These are phyloP conservation scores for Crossoptilon crossoptilon DNA, from an alignment of 2,797 vertebrate species.

Conservation along the genomic window DNA sequence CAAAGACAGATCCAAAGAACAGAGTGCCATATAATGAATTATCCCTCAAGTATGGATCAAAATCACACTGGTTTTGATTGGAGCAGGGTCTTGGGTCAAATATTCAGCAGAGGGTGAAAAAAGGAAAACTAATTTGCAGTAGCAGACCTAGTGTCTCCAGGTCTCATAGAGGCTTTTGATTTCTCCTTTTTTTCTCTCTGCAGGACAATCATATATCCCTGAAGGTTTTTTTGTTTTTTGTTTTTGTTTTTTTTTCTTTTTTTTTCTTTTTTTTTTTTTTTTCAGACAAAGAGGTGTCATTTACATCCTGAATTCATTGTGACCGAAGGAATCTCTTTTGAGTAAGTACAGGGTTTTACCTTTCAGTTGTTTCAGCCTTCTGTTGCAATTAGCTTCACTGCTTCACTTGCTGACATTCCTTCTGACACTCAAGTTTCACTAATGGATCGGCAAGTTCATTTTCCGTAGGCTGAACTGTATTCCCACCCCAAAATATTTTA, in stretches of 20 bases:
- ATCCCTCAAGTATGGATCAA: background rate
- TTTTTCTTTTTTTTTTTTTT: background rate
- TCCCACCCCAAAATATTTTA: background rate
- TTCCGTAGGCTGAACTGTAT: background rate
- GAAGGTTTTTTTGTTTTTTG: background rate
- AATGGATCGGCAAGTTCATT: constrained; percentile 30
- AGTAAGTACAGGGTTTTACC: constrained; percentile 63
- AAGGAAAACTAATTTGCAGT: background rate
- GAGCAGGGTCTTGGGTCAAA: background rate
- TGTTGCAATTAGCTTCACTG: constrained; percentile 46
- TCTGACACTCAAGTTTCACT: constrained; percentile 18
- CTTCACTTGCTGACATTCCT: constrained; percentile 12
- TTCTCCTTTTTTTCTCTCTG: background rate
- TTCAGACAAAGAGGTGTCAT: constrained; percentile 22
- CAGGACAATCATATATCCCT: background rate
- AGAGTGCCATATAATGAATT: background rate
- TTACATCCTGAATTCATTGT: constrained; percentile 25
- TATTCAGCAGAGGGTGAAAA: background rate
- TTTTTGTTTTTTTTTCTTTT: background rate
- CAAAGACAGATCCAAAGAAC: background rate
- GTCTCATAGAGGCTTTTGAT: background rate
- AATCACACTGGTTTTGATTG: background rate
- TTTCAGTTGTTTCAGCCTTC: constrained; percentile 59
- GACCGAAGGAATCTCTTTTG: constrained; percentile 41
- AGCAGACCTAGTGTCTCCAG: background rate